Evolutionary conservation across 2,888 invertebrate species (phyloP), one percentile per base, ranked within the genome.

Genomic region (Agrochola macilenta): DNA sequence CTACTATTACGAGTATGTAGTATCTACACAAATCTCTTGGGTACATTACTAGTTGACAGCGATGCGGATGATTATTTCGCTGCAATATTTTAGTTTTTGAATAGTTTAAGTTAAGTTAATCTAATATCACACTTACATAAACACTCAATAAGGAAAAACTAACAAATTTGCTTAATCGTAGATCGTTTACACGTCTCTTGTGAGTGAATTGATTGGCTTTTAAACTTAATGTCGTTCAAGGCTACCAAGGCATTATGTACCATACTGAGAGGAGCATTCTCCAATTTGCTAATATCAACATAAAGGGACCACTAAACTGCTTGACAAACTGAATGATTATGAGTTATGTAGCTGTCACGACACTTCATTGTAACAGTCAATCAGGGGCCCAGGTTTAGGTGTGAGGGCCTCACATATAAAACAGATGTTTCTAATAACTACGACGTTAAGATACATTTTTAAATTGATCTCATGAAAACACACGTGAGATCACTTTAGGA

Each of bases 281-380:
- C 12, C 2, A n/a, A 64, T 82, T 46, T 20, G 69, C 78, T 77
- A 82, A 80, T 80, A 46, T 20, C 4, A n/a, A 39, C 9, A 77
- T 30, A 82, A 69, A 82, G 52, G 14, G 20, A 60, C 69, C 52
- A 52, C 69, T 79, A 77, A 82, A 52, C 46, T 58, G 46, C 23
- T 82, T 76, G 43, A 69, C 57, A 68, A 76, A 79, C n/a, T 68
- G 63, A 43, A 82, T 64, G 35, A 26, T 77, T 64, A 82, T 76
- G 64, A 76, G 39, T 54, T 81, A 81, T 46, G 26, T 35, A 17
- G 20, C 30, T 84, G 69, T 79, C 84, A 82, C 84, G 80, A 79
- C 74, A 57, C 2, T 63, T 46, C 52, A 54, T 69, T 83, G 54
- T 74, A 26, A 5, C 1, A 14, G n/a, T 63, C n/a, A n/a, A 52